These are phyloP conservation scores for Leucoraja erinaceus DNA, from an alignment of 2,113 vertebrate genomes.

Conservation along the genomic window DNA sequence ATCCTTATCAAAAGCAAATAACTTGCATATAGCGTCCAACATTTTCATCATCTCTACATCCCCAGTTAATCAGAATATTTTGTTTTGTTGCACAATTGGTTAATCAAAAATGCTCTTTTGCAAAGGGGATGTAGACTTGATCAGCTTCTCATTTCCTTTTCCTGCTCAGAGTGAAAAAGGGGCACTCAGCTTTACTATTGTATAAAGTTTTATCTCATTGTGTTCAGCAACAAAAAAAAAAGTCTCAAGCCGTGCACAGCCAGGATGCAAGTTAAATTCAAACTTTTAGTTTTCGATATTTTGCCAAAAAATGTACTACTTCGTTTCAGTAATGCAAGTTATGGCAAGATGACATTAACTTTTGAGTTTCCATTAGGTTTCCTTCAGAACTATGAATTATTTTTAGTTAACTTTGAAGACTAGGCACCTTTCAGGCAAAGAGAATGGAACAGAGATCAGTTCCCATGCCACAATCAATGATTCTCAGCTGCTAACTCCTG, in stretches of 20 bases:
- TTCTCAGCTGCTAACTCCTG: neutral
- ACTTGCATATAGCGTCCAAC: neutral
- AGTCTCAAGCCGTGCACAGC: neutral
- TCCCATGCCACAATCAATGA: constrained; percentile 33
- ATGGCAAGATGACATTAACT: constrained; percentile 53
- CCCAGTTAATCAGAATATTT: neutral
- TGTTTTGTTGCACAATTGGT: neutral
- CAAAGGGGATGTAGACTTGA: neutral
- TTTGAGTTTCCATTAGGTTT: constrained; percentile 56
- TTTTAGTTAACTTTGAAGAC: constrained; percentile 48
- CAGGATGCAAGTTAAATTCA: neutral
- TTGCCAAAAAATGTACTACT: no score
- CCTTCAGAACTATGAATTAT: constrained; percentile 53
- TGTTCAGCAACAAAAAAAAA: constrained; percentile 1
- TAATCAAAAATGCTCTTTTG: neutral
- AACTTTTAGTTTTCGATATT: neutral
- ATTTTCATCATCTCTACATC: neutral
- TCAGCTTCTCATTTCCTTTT: constrained; percentile 11
- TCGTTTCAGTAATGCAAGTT: constrained; percentile 47
- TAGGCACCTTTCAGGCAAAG: constrained; percentile 47
- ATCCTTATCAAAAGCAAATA: neutral
- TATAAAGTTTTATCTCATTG: constrained; percentile 25
- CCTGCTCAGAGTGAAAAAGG: constrained; percentile 15
- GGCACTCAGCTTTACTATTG: constrained; percentile 10
- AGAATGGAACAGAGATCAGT: constrained; percentile 26